A percentile compares a stretch with the other conserved stretches of the same genome.
phyloP scores from a whole-genome alignment of 1,140 invertebrate genomes.

The Saccostrea echinata region DNA sequence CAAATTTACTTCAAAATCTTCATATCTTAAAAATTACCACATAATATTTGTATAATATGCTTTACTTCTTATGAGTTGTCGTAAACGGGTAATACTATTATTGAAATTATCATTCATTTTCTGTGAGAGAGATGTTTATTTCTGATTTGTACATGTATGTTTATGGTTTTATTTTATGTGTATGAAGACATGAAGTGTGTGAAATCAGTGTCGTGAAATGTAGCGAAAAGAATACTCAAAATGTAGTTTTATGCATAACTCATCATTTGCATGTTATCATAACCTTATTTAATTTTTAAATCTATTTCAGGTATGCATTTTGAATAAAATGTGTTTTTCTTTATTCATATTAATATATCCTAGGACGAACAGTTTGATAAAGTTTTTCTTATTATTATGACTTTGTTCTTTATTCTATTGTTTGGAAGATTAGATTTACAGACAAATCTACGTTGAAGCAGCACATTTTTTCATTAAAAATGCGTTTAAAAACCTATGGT shows the following conservation, averaged over 20 bases:
- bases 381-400: neutral
- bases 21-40: neutral
- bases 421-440: neutral
- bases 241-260: neutral
- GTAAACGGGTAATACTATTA: neutral
- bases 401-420: neutral
- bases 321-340: neutral
- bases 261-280: neutral
- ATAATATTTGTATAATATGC: neutral
- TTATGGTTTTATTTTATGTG: neutral
- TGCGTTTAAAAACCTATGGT: no score
- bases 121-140: neutral
- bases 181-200: neutral
- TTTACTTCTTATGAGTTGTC: neutral
- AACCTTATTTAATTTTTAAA: neutral
- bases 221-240: neutral
- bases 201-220: no score
- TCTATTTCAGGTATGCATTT: neutral
- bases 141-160: neutral
- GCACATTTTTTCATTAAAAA: no score
- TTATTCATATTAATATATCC: neutral
- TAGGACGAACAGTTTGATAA: neutral
- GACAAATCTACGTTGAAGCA: neutral
- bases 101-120: neutral
- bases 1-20: conserved; percentile 10